A percentile compares a stretch with the other conserved stretches of the same genome.
Conservation (phyloP, 92 coral and sea anemone genomes). For the Porites divaricata region DNA sequence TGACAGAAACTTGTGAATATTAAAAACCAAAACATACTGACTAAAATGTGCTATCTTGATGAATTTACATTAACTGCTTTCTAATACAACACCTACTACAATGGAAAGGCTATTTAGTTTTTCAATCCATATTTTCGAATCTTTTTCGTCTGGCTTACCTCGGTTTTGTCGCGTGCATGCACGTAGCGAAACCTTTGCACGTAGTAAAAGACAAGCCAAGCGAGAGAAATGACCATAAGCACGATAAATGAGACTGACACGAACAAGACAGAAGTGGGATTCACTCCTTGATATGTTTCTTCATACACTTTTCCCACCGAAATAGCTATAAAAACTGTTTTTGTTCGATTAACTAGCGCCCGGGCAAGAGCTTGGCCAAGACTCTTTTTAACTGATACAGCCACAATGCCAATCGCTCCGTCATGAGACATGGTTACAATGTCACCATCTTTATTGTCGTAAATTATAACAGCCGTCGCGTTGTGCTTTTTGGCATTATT, state of each 20-base stretch:
- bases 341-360: conserved; percentile 64
- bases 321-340: conserved; percentile 77
- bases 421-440: conserved; percentile 62
- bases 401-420: conserved; percentile 69
- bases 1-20: background rate
- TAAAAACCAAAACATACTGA: background rate
- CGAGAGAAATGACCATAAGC: conserved; percentile 96
- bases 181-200: conserved; percentile 97
- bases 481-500: conserved; percentile 85
- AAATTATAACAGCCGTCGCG: conserved; percentile 89
- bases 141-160: conserved; percentile 63
- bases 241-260: conserved; percentile 98
- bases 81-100: background rate
- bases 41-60: background rate
- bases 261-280: conserved; percentile 94
- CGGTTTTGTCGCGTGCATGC: conserved; percentile 98
- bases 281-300: conserved; percentile 66
- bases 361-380: conserved; percentile 69
- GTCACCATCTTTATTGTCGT: conserved; percentile 47
- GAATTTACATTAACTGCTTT: background rate
- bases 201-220: conserved; percentile 97
- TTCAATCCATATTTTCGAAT: background rate
- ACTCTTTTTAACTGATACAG: conserved; percentile 52
- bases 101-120: background rate
- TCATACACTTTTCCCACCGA: conserved; percentile 36